Evolutionary conservation across 2,797 vertebrate species (phyloP).

Genomic region (Decapterus maruadsi): DNA sequence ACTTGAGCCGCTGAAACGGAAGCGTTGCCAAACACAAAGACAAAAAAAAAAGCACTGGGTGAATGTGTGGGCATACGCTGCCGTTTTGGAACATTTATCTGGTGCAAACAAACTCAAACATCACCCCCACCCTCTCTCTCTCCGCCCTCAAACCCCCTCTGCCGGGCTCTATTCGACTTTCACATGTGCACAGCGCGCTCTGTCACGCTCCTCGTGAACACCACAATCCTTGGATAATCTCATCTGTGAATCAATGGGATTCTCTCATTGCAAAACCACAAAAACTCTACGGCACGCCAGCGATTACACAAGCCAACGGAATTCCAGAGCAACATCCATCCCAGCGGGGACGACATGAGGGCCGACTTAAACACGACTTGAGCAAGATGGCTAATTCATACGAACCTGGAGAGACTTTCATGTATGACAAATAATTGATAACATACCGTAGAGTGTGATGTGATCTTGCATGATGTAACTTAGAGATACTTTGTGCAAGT

Average conservation of each 20-base stretch:
- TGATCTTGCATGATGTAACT: constrained; percentile 5
- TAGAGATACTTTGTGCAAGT: neutral
- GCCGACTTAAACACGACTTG: constrained; percentile 18
- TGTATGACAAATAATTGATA: constrained; percentile 16
- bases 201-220: constrained; percentile 10
- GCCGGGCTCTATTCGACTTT: constrained; percentile 12
- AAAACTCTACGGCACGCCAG: constrained; percentile 9
- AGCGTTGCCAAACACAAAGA: constrained; percentile 42
- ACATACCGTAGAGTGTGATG: neutral
- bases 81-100: constrained; percentile 35
- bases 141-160: constrained; percentile 8
- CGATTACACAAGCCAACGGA: constrained; percentile 32
- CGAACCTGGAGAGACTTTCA: constrained; percentile 7
- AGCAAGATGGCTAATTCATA: constrained; percentile 12
- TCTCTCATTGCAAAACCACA: constrained; percentile 19
- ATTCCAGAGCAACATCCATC: constrained; percentile 19
- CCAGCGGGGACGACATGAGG: constrained; percentile 14
- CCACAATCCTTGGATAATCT: constrained; percentile 47
- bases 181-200: constrained; percentile 13
- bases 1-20: constrained; percentile 22
- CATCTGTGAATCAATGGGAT: constrained; percentile 43
- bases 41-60: constrained; percentile 13
- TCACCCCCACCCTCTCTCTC: neutral
- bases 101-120: constrained; percentile 9
- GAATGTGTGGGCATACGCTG: constrained; percentile 32